These are phyloP conservation scores for Heliconius himera DNA, from an alignment of 1,140 invertebrate species.

Conservation along the genomic window DNA sequence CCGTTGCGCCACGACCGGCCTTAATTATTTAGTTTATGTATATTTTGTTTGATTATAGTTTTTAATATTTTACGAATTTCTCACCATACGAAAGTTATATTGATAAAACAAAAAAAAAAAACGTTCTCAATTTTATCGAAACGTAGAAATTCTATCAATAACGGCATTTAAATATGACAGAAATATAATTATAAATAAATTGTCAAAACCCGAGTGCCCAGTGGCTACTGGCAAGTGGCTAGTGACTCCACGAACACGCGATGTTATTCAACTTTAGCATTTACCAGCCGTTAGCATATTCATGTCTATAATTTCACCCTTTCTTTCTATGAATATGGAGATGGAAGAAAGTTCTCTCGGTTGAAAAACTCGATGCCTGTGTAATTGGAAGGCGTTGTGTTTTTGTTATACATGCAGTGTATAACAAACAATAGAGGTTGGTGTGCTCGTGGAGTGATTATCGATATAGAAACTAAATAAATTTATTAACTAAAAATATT, in stretches of 20 bases:
- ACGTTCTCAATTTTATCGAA: too few relatives aligned
- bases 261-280: constrained; percentile 78
- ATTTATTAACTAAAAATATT: too few relatives aligned
- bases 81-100: too few relatives aligned
- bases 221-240: background rate
- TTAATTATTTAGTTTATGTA: too few relatives aligned
- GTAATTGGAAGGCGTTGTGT: constrained; percentile 62
- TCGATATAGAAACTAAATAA: background rate
- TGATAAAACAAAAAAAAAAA: too few relatives aligned
- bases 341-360: constrained; percentile 78
- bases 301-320: constrained; percentile 76
- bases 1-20: too few relatives aligned
- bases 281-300: constrained; percentile 71
- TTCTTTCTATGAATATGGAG: constrained; percentile 76
- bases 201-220: background rate
- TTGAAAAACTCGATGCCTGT: constrained; percentile 69
- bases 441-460: background rate
- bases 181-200: background rate
- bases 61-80: too few relatives aligned
- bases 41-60: too few relatives aligned
- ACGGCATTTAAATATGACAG: background rate
- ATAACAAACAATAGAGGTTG: background rate
- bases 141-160: too few relatives aligned
- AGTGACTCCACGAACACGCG: constrained; percentile 13
- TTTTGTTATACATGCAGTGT: constrained; percentile 46